phyloP scores from a whole-genome alignment of 1,140 invertebrate species.

The Brachionus sp. region DNA sequence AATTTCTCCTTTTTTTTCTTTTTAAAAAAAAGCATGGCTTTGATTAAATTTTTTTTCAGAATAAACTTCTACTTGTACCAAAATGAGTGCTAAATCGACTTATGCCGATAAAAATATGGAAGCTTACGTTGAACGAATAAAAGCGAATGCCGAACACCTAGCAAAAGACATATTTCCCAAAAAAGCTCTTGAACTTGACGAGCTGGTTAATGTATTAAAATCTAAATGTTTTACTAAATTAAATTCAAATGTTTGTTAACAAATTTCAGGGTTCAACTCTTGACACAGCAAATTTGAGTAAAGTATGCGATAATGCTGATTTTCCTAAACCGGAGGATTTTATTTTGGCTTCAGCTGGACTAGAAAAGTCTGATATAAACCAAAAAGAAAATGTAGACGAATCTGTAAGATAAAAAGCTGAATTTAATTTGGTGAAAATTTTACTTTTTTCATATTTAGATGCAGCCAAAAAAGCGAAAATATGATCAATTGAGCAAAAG shows the following conservation, averaged over 20 bases:
- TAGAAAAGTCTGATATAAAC: background rate
- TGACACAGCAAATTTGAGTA: background rate
- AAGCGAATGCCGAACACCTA: constrained; percentile 69
- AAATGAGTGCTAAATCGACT: background rate
- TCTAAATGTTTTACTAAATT: background rate
- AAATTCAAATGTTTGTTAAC: background rate
- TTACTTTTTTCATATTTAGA: background rate
- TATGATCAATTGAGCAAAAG: background rate
- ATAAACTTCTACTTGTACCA: background rate
- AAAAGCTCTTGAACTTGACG: constrained; percentile 81
- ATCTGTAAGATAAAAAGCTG: background rate
- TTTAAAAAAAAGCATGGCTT: background rate
- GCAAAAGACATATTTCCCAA: constrained; percentile 81
- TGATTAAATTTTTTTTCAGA: background rate
- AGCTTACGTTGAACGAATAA: constrained; percentile 33
- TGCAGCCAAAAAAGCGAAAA: constrained; percentile 13
- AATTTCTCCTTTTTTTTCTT: background rate
- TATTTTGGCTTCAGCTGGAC: background rate
- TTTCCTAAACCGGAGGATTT: constrained; percentile 38
- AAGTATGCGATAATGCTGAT: background rate
- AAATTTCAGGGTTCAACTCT: background rate
- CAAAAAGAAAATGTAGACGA: constrained; percentile 31
- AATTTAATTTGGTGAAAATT: background rate
- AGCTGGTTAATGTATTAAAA: constrained; percentile 66
- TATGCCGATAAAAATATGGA: constrained; percentile 42